Base-by-base conservation (phyloP, 2,113 vertebrate genomes). In the Atherinomorus stipes region DNA sequence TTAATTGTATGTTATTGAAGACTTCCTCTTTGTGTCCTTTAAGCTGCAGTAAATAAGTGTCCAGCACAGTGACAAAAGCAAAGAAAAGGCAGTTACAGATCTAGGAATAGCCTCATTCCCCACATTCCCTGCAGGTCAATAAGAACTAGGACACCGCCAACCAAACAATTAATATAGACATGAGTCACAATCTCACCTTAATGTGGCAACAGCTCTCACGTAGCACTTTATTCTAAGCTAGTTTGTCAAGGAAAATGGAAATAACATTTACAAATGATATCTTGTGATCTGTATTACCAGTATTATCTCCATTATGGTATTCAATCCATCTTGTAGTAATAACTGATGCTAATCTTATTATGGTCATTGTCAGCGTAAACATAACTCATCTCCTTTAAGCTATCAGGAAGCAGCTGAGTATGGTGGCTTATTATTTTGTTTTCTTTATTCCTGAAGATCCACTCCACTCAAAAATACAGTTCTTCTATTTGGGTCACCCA, bases 21-120 rank as follows among this genome's bases (percentile, higher is more conserved):
- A 23, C 79, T 79, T 89, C 86, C 80, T 88, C 85, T 83, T 82
- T 85, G 71, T 67, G 50, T 75, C 67, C 80, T 76, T 78, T 64
- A 70, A 71, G 57, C 74, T 71, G 81, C 75, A 69, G 74, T 53
- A 22, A 38, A 58, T 47, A 49, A 66, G 64, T 64, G 40, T 63
- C 59, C 68, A 50, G 58, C n/a, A 64, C 26, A 76, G 76, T 71
- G 81, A 78, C 64, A 75, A 78, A 59, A 34, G 31, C 5, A 34
- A 7, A 34, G 31, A 31, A 78, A 71, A 84, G 85, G 76, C 67
- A 56, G 51, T 72, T 59, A 31, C 40, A 34, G 31, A 64, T 61
- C 54, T 11, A 16, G 50, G 60, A 81, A 85, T 77, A 81, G 65
- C 68, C 25, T 84, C 47, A 58, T 64, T 84, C 50, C 31, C 62